Percentiles rank a stretch among this genome's conserved stretches.
These are phyloP conservation scores for Ylistrum balloti DNA, from an alignment of 1,140 invertebrate genomes.

Conservation along the genomic window DNA sequence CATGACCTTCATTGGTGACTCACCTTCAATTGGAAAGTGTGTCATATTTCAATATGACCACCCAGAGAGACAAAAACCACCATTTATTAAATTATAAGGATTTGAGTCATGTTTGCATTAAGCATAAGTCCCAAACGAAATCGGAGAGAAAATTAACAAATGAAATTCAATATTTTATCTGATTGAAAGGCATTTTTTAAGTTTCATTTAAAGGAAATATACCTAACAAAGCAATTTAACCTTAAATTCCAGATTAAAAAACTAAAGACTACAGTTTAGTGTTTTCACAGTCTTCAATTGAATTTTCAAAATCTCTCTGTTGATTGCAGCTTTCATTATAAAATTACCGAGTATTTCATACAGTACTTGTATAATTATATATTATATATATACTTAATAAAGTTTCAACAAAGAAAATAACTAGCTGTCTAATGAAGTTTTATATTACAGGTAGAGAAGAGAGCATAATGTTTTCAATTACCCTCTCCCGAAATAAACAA, in stretches of 20 bases:
- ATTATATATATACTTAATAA: not conserved
- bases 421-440: no score
- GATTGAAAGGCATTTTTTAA: not conserved
- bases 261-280: no score
- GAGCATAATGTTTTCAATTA: no score
- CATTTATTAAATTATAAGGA: not conserved
- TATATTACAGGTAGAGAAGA: no score
- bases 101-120: not conserved
- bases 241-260: not conserved
- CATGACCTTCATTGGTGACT: not conserved
- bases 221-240: not conserved
- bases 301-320: no score
- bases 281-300: no score
- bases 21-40: not conserved
- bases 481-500: no score
- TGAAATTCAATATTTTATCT: constrained; percentile 17
- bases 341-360: no score
- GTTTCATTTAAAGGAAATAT: not conserved
- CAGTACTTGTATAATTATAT: no score
- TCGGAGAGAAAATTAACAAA: not conserved
- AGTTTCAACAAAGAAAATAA: no score
- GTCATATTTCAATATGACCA: not conserved
- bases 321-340: no score
- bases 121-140: not conserved
- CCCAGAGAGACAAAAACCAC: not conserved